A percentile compares a stretch with the other conserved stretches of the same genome.
phyloP scores from a whole-genome alignment of 2,113 vertebrate species.

The Ibidorhyncha struthersii region DNA sequence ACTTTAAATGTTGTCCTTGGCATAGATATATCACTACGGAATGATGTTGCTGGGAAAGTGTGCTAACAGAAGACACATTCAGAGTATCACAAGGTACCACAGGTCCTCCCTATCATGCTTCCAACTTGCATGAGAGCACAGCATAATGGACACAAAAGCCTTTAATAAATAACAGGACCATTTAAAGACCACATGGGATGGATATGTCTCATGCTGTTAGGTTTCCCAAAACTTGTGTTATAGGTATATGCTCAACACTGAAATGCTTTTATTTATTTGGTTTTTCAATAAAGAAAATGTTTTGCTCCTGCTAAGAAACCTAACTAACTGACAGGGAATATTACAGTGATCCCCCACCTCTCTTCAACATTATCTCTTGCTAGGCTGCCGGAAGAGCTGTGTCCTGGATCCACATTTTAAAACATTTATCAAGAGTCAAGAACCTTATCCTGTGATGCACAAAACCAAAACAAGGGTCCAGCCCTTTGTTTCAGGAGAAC shows the following conservation, averaged over 20 bases:
- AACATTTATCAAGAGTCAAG: not conserved
- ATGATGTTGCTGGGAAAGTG: not conserved
- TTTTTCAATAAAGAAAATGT: not conserved
- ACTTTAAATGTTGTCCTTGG: not conserved
- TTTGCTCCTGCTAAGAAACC: not conserved
- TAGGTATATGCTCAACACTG: not conserved
- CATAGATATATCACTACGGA: not conserved
- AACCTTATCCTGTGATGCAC: not conserved
- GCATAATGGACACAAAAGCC: not conserved
- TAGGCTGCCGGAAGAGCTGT: not conserved
- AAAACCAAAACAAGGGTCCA: not conserved
- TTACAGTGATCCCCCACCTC: not conserved
- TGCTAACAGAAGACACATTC: not conserved
- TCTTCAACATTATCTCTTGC: not conserved
- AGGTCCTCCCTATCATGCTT: not conserved
- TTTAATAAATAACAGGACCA: not conserved
- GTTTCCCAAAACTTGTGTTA: not conserved
- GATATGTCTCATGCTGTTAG: not conserved
- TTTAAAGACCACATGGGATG: not conserved
- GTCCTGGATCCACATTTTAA: not conserved
- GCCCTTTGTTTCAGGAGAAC: not conserved
- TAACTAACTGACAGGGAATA: not conserved
- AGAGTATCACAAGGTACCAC: not conserved
- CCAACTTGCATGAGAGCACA: not conserved
- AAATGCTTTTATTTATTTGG: not conserved